A percentile compares a stretch with the other conserved stretches of the same genome.
These are phyloP conservation scores for Thumatha senex DNA, from an alignment of 2,888 invertebrate species.

Conservation along the genomic window DNA sequence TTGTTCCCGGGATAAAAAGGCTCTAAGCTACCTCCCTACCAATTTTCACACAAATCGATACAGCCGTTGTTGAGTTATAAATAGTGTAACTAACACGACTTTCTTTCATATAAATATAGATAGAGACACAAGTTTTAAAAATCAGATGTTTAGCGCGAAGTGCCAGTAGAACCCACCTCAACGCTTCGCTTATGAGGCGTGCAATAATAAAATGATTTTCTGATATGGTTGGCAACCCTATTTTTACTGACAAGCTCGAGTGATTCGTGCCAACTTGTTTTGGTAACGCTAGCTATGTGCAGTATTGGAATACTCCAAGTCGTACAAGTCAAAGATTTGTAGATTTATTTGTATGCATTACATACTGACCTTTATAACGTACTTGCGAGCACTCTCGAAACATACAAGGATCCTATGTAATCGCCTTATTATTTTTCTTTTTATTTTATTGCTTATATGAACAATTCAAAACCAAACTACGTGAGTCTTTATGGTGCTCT, in stretches of 20 bases:
- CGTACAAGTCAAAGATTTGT: slow-evolving; percentile 32
- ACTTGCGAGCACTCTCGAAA: slow-evolving; percentile 25
- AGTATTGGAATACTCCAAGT: slow-evolving; percentile 27
- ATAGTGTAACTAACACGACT: no score
- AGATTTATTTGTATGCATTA: slow-evolving; percentile 39
- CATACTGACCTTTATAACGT: slow-evolving; percentile 24
- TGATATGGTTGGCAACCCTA: slow-evolving; percentile 6
- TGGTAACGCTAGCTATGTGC: slow-evolving; percentile 30
- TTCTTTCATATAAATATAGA: no score
- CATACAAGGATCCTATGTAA: slow-evolving; percentile 8
- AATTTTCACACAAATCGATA: no score
- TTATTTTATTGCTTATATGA: neutral
- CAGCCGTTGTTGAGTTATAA: no score
- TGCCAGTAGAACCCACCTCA: no score
- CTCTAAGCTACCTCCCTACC: no score
- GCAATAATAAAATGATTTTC: no score
- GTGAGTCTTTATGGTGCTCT: neutral
- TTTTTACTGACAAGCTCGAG: slow-evolving; percentile 1
- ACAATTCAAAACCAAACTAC: neutral
- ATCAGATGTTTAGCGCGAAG: no score
- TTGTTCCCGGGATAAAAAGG: no score
- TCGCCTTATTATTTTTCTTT: neutral
- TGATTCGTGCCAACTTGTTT: slow-evolving; percentile 29
- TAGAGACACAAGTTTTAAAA: no score
- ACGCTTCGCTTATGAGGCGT: no score